Percentiles rank a stretch among this genome's conserved stretches.
phyloP scores from a whole-genome alignment of 2,113 vertebrate species.

The Eubucco bourcierii region DNA sequence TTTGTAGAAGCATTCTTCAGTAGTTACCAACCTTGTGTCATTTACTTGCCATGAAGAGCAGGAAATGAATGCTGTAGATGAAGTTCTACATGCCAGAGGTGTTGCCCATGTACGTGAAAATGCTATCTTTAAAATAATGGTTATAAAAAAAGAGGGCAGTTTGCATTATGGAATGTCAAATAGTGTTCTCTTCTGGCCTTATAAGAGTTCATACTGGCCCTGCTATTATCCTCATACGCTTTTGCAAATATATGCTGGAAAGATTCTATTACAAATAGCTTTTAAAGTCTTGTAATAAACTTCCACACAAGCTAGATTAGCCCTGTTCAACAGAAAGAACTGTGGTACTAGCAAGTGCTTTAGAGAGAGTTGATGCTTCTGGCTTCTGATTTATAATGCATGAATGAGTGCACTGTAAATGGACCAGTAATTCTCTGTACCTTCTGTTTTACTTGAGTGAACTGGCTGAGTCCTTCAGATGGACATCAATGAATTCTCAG shows the following conservation, averaged over 20 bases:
- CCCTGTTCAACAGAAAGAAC: neutral
- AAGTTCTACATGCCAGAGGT: neutral
- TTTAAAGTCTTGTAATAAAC: neutral
- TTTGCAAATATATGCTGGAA: neutral
- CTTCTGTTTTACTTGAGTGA: neutral
- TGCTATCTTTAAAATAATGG: neutral
- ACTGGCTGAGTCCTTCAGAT: neutral
- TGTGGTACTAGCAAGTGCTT: neutral
- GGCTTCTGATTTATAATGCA: neutral
- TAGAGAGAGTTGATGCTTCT: neutral
- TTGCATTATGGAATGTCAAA: neutral
- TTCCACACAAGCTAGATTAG: neutral
- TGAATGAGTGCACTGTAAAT: neutral
- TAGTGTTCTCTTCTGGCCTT: neutral
- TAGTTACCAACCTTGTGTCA: neutral
- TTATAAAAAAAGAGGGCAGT: neutral
- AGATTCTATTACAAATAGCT: neutral
- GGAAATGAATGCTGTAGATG: neutral
- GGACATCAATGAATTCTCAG: neutral
- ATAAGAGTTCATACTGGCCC: neutral
- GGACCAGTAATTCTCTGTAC: neutral
- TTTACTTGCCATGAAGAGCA: neutral
- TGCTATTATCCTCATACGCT: neutral
- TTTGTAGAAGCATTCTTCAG: neutral
- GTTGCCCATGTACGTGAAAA: neutral